phyloP scores from a whole-genome alignment of 2,797 vertebrate genomes.

The Pseudotriccus pelzelni region DNA sequence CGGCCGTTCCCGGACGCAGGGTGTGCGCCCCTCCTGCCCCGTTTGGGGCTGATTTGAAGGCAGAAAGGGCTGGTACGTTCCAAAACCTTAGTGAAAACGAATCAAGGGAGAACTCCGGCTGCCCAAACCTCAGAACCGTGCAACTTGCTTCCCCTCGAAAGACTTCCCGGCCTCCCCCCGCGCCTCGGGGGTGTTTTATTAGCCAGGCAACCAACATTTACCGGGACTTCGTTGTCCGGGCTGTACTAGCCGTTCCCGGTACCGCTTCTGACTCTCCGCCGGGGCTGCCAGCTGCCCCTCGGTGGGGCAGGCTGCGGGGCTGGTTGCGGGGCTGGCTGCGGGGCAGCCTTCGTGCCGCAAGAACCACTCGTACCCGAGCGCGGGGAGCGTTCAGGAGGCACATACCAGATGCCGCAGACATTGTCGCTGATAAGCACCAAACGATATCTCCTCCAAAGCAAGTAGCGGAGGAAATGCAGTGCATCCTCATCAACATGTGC shows the following conservation, averaged over 20 bases:
- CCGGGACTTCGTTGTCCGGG: background rate
- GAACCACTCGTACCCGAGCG: background rate
- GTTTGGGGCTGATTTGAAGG: background rate
- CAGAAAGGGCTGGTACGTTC: background rate
- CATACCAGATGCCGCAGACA: background rate
- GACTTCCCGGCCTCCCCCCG: background rate
- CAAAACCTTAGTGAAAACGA: background rate
- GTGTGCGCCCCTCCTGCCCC: background rate
- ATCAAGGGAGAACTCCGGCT: background rate
- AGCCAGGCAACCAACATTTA: background rate
- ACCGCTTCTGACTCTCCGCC: background rate
- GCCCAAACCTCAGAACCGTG: background rate
- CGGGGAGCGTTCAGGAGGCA: background rate
- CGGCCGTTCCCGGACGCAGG: background rate
- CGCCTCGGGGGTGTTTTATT: rapidly evolving
- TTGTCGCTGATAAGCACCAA: background rate
- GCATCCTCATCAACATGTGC: background rate
- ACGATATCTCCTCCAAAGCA: background rate
- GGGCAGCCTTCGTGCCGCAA: background rate
- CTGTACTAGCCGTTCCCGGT: background rate
- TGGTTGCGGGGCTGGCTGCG: background rate
- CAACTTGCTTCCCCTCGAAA: background rate
- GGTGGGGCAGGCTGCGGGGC: background rate
- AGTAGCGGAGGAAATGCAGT: background rate
- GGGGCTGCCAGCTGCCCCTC: background rate